phyloP scores from a whole-genome alignment of 2,888 invertebrate species.

The Chironomus tentans region DNA sequence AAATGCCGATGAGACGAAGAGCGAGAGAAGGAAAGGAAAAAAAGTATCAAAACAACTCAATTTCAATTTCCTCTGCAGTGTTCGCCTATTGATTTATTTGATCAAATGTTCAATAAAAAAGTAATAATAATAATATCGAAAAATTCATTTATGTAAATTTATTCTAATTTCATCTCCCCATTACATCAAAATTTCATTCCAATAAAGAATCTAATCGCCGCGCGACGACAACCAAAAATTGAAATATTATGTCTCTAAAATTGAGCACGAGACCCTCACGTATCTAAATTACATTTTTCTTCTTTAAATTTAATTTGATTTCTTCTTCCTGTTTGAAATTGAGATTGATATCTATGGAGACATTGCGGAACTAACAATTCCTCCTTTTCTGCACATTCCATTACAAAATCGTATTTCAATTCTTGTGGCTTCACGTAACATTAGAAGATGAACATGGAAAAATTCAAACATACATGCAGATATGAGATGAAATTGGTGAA shows the following conservation, averaged over 20 bases:
- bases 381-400: neutral
- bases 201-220: neutral
- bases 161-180: neutral
- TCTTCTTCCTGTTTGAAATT: neutral
- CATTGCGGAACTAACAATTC: neutral
- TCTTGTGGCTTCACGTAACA: too few species aligned
- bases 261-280: neutral
- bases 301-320: neutral
- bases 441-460: too few species aligned
- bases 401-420: too few species aligned
- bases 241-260: neutral
- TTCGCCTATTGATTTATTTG: slow-evolving; percentile 20
- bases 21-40: neutral
- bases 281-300: neutral
- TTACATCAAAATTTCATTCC: neutral
- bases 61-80: slow-evolving; percentile 5
- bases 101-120: slow-evolving; percentile 10
- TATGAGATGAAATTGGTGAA: too few species aligned
- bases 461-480: too few species aligned
- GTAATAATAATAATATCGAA: neutral
- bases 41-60: slow-evolving; percentile 22
- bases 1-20: too few species aligned
- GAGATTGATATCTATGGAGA: neutral
- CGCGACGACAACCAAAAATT: neutral
- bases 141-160: slow-evolving; percentile 9